Base-by-base conservation (phyloP, 2,797 vertebrate genomes). In the Micropoecilia bifurca region DNA sequence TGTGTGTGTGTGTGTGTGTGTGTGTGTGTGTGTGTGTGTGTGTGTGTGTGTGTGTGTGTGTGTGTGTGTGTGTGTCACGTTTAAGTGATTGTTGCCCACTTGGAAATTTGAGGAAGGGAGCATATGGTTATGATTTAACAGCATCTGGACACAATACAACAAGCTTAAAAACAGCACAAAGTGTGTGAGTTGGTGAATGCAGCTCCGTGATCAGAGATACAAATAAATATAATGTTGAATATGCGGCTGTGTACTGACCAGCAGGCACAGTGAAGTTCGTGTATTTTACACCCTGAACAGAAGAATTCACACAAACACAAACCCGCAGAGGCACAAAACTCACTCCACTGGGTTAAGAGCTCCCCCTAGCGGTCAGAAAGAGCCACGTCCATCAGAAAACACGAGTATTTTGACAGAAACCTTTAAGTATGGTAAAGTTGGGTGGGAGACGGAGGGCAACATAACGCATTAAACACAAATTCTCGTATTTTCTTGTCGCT, bases 121-220 rank as follows among this genome's bases (percentile, higher is more conserved):
- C 93, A 95, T 94, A 90, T 95, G 95, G 94, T 94, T 95, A 91
- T 91, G 87, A 95, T 96, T 96, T 92, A 73, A 83, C 83, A 71
- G 89, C 95, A 95, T 95, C 93, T 95, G 94, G 93, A 91, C 80
- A 81, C 89, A 93, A 95, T 94, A 89, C 87, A 91, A 82, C 45
- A 66, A 76, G 83, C 73, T 85, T 87, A 68, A 73, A 75, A 79
- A 68, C 18, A 53, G 41, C 66, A 69, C 39, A 25, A 43, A 71
- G 50, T 83, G 74, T 74, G 74, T 74, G 77, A 83, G 69, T n/a
- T 5, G 13, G 66, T n/a, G 53, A 45, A 66, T 48, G 84, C 75
- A 46, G 50, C 77, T 78, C 74, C 78, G 57, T 90, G 88, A 88
- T 90, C 84, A 79, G 83, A 90, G 83, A 81, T 46, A 77, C 78